These are phyloP conservation scores for Crax fasciolata DNA, from an alignment of 2,797 vertebrate genomes.

Conservation along the genomic window DNA sequence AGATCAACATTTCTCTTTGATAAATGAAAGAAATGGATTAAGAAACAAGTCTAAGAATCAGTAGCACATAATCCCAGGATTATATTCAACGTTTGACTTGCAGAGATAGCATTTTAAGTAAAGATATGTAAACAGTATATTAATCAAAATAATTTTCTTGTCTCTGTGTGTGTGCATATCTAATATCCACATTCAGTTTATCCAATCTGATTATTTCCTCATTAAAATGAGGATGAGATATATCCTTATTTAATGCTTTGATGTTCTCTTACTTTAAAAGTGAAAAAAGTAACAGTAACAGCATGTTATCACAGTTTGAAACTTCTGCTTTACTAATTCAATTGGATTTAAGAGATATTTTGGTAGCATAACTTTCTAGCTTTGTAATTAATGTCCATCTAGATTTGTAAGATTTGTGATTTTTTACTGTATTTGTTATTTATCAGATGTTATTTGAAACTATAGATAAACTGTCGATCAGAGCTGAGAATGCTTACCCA, in stretches of 20 bases:
- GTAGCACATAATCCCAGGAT: constrained; percentile 45
- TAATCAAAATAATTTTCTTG: constrained; percentile 27
- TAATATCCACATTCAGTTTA: neutral
- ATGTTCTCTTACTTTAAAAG: constrained; percentile 28
- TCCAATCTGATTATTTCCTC: neutral
- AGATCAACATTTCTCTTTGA: neutral
- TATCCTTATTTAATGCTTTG: constrained; percentile 14
- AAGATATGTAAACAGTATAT: constrained; percentile 44
- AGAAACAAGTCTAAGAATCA: constrained; percentile 10
- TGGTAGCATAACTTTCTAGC: neutral
- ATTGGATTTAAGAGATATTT: neutral
- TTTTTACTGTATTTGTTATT: neutral
- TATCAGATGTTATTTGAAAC: neutral
- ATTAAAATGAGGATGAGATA: neutral
- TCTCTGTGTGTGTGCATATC: neutral
- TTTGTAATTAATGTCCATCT: neutral
- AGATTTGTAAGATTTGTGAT: neutral
- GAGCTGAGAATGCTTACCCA: neutral
- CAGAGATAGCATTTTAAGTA: constrained; percentile 42
- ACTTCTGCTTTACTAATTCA: neutral
- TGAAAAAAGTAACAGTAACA: neutral
- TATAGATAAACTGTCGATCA: neutral
- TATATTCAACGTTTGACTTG: constrained; percentile 12
- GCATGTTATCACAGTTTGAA: neutral
- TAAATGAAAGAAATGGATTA: constrained; percentile 11